A percentile compares a stretch with the other conserved stretches of the same genome.
Conservation (phyloP, 1,140 invertebrate species). For the Drosophila tristis region DNA sequence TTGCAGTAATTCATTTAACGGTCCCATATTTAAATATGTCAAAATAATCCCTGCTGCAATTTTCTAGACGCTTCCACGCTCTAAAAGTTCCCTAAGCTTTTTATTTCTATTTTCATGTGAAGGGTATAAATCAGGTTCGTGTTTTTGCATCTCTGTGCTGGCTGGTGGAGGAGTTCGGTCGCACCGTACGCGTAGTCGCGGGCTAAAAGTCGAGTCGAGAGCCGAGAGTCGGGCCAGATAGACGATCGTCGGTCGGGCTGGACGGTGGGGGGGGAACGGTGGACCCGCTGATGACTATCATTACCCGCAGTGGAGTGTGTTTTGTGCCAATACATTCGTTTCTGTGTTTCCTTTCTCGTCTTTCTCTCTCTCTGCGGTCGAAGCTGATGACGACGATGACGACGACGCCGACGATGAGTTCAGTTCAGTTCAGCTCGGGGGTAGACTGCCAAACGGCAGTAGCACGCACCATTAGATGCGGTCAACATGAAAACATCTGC, state of each 20-base stretch:
- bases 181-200: slow-evolving; percentile 61
- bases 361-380: slow-evolving; percentile 48
- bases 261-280: slow-evolving; percentile 28
- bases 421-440: slow-evolving; percentile 30
- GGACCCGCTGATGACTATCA: slow-evolving; percentile 76
- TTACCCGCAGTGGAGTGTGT: slow-evolving; percentile 59
- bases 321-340: slow-evolving; percentile 36
- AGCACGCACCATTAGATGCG: slow-evolving; percentile 84
- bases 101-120: too few species aligned
- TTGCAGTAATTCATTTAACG: too few species aligned
- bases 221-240: slow-evolving; percentile 21
- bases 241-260: slow-evolving; percentile 13
- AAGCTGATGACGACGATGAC: slow-evolving; percentile 29
- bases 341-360: slow-evolving; percentile 41
- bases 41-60: too few species aligned
- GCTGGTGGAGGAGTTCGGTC: slow-evolving; percentile 3
- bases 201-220: slow-evolving; percentile 11
- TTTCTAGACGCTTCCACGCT: too few species aligned
- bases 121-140: slow-evolving; percentile 23
- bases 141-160: background rate
- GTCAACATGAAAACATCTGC: slow-evolving; percentile 83
- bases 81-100: too few species aligned
- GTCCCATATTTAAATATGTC: too few species aligned
- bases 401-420: slow-evolving; percentile 22
- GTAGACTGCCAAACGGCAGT: slow-evolving; percentile 65